phyloP scores from a whole-genome alignment of 2,113 vertebrate species.

The Equus quagga region DNA sequence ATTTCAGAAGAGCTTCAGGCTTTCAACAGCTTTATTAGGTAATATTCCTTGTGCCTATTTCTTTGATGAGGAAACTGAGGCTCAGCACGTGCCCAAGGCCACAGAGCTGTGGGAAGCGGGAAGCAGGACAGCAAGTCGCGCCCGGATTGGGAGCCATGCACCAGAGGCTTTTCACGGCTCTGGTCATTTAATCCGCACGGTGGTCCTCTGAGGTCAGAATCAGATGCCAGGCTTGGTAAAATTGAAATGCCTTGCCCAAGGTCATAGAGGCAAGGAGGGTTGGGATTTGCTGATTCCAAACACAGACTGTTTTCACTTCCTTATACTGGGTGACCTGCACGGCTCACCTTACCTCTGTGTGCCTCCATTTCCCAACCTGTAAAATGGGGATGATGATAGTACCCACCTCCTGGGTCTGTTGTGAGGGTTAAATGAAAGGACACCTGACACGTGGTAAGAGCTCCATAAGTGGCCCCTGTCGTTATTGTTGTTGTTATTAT shows the following conservation, averaged over 20 bases:
- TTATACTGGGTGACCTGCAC: background rate
- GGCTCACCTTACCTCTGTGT: background rate
- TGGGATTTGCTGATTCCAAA: background rate
- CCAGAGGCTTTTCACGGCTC: background rate
- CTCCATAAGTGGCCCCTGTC: background rate
- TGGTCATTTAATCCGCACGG: background rate
- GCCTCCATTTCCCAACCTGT: background rate
- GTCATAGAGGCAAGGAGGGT: background rate
- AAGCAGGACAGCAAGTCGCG: background rate
- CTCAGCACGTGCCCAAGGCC: background rate
- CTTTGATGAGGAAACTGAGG: slow-evolving; percentile 10
- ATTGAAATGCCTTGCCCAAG: background rate
- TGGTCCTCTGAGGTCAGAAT: background rate
- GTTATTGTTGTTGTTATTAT: background rate
- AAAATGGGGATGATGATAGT: background rate
- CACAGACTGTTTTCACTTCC: background rate
- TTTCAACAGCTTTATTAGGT: background rate
- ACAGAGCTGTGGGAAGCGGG: background rate
- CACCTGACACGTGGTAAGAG: background rate
- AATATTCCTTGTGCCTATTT: background rate
- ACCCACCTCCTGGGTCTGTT: background rate
- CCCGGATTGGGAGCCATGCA: background rate
- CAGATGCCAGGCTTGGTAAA: background rate
- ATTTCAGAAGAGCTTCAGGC: background rate
- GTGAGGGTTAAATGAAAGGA: background rate